phyloP scores from a whole-genome alignment of 2,888 invertebrate genomes.

The Mechanitis messenoides region DNA sequence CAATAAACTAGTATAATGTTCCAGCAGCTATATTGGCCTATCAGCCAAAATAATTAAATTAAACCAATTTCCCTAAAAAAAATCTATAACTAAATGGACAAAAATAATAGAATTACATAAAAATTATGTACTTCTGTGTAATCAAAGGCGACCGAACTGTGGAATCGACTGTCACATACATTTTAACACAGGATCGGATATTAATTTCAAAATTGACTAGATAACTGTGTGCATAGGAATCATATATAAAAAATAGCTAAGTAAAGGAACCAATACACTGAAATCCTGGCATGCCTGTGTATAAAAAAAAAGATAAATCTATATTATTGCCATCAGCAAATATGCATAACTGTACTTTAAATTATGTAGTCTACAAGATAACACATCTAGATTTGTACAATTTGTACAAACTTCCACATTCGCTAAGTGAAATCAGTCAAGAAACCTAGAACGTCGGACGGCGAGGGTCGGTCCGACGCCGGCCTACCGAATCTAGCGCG shows the following conservation, averaged over 20 bases:
- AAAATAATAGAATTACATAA: slow-evolving; percentile 42
- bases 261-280: slow-evolving; percentile 73
- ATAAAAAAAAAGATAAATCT: slow-evolving; percentile 55
- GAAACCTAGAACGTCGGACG: slow-evolving; percentile 48
- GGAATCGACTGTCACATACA: slow-evolving; percentile 52
- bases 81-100: slow-evolving; percentile 67
- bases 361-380: slow-evolving; percentile 65
- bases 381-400: slow-evolving; percentile 69
- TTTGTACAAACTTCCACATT: slow-evolving; percentile 66
- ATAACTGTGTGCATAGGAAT: slow-evolving; percentile 76
- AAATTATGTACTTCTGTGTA: slow-evolving; percentile 61
- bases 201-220: slow-evolving; percentile 77
- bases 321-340: slow-evolving; percentile 66
- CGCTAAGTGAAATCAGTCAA: slow-evolving; percentile 58
- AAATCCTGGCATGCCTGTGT: slow-evolving; percentile 66
- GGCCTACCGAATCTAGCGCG: slow-evolving; percentile 37
- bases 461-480: slow-evolving; percentile 43
- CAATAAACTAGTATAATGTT: slow-evolving; percentile 45
- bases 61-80: slow-evolving; percentile 63
- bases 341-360: slow-evolving; percentile 66
- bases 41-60: slow-evolving; percentile 54
- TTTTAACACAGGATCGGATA: slow-evolving; percentile 59
- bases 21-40: slow-evolving; percentile 58
- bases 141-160: slow-evolving; percentile 55
- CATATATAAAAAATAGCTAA: slow-evolving; percentile 69